Conservation (phyloP, 1,140 invertebrate genomes). For the Eufriesea mexicana region DNA sequence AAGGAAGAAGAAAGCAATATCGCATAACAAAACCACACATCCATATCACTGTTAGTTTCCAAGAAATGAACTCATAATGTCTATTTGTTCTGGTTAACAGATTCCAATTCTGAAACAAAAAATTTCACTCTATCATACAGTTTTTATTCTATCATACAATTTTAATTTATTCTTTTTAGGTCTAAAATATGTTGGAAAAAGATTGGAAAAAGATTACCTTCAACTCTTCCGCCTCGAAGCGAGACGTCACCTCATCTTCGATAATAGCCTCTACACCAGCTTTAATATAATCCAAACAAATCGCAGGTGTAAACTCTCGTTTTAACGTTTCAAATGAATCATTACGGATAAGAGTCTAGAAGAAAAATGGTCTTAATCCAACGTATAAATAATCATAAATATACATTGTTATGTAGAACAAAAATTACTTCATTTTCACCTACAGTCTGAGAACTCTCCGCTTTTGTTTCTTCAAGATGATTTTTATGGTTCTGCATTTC, state of each 20-base stretch:
- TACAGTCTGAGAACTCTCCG: slow-evolving; percentile 50
- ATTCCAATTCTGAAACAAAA: slow-evolving; percentile 91
- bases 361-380: slow-evolving; percentile 1
- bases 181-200: not conserved
- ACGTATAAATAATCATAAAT: not conserved
- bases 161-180: not conserved
- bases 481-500: slow-evolving; percentile 78
- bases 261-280: slow-evolving; percentile 96
- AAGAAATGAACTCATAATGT: slow-evolving; percentile 95
- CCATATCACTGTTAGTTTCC: slow-evolving; percentile 95
- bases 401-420: not conserved
- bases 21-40: slow-evolving; percentile 93
- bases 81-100: slow-evolving; percentile 95
- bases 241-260: slow-evolving; percentile 96
- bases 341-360: slow-evolving; percentile 76
- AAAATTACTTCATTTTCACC: slow-evolving; percentile 64
- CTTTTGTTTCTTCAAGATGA: slow-evolving; percentile 64
- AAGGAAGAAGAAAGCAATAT: slow-evolving; percentile 93
- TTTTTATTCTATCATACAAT: not conserved
- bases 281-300: slow-evolving; percentile 92
- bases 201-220: slow-evolving; percentile 82
- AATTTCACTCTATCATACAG: not conserved
- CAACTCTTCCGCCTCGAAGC: slow-evolving; percentile 96
- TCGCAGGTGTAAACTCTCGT: slow-evolving; percentile 90
- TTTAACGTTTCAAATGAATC: slow-evolving; percentile 80